These are phyloP conservation scores for Dione juno DNA, from an alignment of 2,888 invertebrate species.

Conservation along the genomic window DNA sequence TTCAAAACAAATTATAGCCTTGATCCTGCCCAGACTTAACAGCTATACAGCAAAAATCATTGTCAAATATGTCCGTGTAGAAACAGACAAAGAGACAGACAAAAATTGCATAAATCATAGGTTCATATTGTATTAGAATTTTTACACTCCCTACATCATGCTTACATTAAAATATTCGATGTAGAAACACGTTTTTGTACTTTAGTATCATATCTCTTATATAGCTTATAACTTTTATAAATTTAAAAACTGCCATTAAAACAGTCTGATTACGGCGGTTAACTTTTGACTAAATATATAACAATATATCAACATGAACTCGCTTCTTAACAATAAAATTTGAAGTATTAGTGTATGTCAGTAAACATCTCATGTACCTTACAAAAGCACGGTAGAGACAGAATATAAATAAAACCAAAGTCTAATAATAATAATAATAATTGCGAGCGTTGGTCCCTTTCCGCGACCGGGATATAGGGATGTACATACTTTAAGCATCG, in stretches of 20 bases:
- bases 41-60: too few species aligned
- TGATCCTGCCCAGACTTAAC: too few species aligned
- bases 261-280: not conserved
- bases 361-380: not conserved
- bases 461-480: slow-evolving; percentile 15
- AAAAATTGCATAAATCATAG: too few species aligned
- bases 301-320: not conserved
- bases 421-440: slow-evolving; percentile 25
- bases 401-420: slow-evolving; percentile 15
- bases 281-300: not conserved
- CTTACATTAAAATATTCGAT: too few species aligned
- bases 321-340: not conserved
- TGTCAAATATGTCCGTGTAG: too few species aligned
- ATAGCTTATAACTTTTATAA: too few species aligned
- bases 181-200: too few species aligned
- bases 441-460: slow-evolving; percentile 23
- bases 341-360: not conserved
- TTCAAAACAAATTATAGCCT: too few species aligned
- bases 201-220: too few species aligned
- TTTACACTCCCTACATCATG: too few species aligned
- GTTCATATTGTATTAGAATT: too few species aligned
- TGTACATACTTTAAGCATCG: slow-evolving; percentile 32
- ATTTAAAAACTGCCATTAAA: not conserved
- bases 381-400: not conserved
- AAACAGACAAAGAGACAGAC: too few species aligned